Percentiles rank a stretch among this genome's conserved stretches.
phyloP scores from a whole-genome alignment of 2,113 vertebrate genomes.

The Labeo rohita region DNA sequence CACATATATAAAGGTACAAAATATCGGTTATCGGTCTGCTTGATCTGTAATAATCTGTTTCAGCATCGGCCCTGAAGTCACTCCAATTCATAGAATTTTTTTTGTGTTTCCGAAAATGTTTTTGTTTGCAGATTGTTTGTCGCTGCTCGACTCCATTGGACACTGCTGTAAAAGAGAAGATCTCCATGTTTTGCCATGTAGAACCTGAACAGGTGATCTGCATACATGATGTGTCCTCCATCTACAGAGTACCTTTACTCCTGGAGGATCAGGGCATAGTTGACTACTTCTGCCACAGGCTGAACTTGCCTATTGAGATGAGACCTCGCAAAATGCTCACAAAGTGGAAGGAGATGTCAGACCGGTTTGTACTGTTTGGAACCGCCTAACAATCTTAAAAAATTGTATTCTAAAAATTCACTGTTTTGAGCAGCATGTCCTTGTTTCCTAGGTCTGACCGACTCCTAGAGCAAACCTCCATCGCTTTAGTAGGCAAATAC shows the following conservation, averaged over 20 bases:
- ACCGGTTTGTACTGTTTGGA: slow-evolving; percentile 78
- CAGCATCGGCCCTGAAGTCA: background rate
- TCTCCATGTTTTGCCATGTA: slow-evolving; percentile 98
- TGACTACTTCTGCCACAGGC: slow-evolving; percentile 87
- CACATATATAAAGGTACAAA: too few species aligned
- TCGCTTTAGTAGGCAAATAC: slow-evolving; percentile 95
- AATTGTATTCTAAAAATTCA: background rate
- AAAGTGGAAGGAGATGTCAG: slow-evolving; percentile 98
- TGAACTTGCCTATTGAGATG: slow-evolving; percentile 88
- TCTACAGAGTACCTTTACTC: slow-evolving; percentile 91
- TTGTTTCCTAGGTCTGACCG: slow-evolving; percentile 84
- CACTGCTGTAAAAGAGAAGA: slow-evolving; percentile 95
- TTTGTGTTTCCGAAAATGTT: background rate
- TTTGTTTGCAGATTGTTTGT: slow-evolving; percentile 85
- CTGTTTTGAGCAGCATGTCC: background rate
- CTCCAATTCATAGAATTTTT: background rate
- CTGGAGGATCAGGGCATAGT: slow-evolving; percentile 94
- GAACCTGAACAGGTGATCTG: slow-evolving; percentile 97
- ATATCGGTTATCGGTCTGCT: too few species aligned
- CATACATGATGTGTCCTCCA: slow-evolving; percentile 92
- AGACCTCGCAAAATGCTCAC: slow-evolving; percentile 87
- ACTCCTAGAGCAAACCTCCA: slow-evolving; percentile 87
- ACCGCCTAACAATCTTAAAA: background rate
- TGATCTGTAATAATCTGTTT: too few species aligned
- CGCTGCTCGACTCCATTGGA: slow-evolving; percentile 89